Percentiles rank a stretch among this genome's conserved stretches.
These are phyloP conservation scores for Glandiceps talaboti DNA, from an alignment of 53 echinoderm and acorn worm genomes.

Conservation along the genomic window DNA sequence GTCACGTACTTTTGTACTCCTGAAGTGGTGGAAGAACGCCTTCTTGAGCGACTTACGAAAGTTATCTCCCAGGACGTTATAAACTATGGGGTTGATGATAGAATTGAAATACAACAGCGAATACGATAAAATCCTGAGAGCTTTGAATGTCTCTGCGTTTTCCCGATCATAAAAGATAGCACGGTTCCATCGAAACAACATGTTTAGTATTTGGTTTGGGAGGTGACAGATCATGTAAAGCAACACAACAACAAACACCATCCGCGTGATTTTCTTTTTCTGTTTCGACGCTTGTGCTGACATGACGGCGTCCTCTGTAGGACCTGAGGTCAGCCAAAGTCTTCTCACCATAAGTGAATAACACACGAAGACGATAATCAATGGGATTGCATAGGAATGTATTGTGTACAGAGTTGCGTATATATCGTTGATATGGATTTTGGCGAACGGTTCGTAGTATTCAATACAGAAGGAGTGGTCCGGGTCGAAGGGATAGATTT, in stretches of 20 bases:
- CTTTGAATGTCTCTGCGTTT: neutral
- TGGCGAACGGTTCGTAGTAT: neutral
- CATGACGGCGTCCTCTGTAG: neutral
- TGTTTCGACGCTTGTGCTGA: neutral
- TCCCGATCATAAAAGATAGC: neutral
- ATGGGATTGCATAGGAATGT: neutral
- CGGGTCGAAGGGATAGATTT: neutral
- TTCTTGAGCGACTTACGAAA: neutral
- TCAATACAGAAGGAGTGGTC: neutral
- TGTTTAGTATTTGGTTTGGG: neutral
- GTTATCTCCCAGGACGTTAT: neutral
- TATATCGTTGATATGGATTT: neutral
- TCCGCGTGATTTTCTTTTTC: neutral
- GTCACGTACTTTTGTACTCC: neutral
- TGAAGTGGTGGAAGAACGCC: neutral
- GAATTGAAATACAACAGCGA: neutral
- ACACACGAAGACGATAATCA: neutral
- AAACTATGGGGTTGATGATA: neutral
- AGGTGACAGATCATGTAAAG: neutral
- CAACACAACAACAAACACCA: neutral
- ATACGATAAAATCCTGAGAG: neutral
- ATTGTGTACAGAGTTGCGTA: neutral
- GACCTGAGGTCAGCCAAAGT: neutral
- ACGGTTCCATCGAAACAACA: neutral
- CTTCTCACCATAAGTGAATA: neutral